phyloP scores from a whole-genome alignment of 2,113 vertebrate genomes.

The Hemicordylus capensis region DNA sequence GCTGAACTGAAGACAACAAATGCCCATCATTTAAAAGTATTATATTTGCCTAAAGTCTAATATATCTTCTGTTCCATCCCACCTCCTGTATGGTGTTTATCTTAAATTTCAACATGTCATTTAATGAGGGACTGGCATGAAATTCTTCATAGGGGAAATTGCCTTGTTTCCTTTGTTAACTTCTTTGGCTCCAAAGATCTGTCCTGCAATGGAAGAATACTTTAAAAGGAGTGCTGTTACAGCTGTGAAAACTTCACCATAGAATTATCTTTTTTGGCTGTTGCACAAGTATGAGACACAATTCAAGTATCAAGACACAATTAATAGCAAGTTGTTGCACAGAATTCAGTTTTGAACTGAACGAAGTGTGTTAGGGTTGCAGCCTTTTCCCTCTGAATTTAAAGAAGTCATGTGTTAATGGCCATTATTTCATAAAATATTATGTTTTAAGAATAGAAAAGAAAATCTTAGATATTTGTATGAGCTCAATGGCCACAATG shows the following conservation, averaged over 20 bases:
- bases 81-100: slow-evolving; percentile 40
- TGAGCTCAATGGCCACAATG: no score
- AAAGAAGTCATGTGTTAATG: no score
- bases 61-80: background rate
- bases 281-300: background rate
- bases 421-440: no score
- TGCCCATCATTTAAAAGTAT: slow-evolving; percentile 51
- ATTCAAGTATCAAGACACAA: background rate
- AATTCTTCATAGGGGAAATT: slow-evolving; percentile 31
- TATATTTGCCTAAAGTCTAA: slow-evolving; percentile 22
- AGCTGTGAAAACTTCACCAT: background rate
- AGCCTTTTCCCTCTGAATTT: no score
- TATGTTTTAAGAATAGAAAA: no score
- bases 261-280: slow-evolving; percentile 4
- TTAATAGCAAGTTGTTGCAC: background rate
- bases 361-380: no score
- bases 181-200: slow-evolving; percentile 4
- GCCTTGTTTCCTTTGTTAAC: slow-evolving; percentile 38
- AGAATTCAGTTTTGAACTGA: background rate
- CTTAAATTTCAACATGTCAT: slow-evolving; percentile 16
- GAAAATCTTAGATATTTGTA: no score
- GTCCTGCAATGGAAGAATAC: background rate
- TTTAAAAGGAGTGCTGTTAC: slow-evolving; percentile 1
- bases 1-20: background rate
- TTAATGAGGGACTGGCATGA: slow-evolving; percentile 6